Conservation (phyloP, 2,797 vertebrate species). For the Botia almorhae region DNA sequence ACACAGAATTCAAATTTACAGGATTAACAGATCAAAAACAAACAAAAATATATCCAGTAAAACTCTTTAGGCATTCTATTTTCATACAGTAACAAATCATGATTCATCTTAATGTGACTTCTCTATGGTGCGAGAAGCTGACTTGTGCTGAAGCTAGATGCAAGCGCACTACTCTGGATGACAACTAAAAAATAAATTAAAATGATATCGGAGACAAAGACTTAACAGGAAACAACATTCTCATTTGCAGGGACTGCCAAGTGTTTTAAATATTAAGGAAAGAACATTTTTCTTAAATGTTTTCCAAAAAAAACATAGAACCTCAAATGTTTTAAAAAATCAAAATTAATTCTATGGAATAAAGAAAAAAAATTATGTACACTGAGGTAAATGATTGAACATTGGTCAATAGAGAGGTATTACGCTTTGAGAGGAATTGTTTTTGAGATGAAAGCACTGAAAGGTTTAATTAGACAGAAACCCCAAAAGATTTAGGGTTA, state of each 20-base stretch:
- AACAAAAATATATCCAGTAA: neutral
- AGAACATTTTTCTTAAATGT: neutral
- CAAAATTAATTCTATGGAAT: constrained; percentile 68
- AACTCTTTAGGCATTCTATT: neutral
- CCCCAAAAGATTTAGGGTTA: neutral
- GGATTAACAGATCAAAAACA: neutral
- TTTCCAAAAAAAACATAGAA: constrained; percentile 63
- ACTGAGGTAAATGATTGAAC: constrained; percentile 84
- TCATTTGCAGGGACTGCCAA: constrained; percentile 69
- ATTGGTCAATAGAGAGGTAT: constrained; percentile 81
- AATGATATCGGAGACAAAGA: constrained; percentile 8
- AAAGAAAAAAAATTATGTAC: constrained; percentile 77
- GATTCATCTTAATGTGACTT: neutral
- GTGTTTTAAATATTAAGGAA: constrained; percentile 53
- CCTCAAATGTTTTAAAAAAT: constrained; percentile 12
- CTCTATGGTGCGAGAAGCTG: neutral
- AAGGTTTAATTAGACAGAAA: neutral
- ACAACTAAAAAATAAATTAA: neutral
- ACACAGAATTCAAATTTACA: constrained; percentile 9
- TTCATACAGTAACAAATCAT: neutral
- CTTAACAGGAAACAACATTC: constrained; percentile 58
- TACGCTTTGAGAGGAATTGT: constrained; percentile 72
- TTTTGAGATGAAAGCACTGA: neutral
- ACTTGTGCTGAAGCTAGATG: neutral
- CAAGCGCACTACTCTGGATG: neutral